A percentile compares a stretch with the other conserved stretches of the same genome.
These are phyloP conservation scores for Sepioteuthis lessoniana DNA, from an alignment of 2,888 invertebrate genomes.

Conservation along the genomic window DNA sequence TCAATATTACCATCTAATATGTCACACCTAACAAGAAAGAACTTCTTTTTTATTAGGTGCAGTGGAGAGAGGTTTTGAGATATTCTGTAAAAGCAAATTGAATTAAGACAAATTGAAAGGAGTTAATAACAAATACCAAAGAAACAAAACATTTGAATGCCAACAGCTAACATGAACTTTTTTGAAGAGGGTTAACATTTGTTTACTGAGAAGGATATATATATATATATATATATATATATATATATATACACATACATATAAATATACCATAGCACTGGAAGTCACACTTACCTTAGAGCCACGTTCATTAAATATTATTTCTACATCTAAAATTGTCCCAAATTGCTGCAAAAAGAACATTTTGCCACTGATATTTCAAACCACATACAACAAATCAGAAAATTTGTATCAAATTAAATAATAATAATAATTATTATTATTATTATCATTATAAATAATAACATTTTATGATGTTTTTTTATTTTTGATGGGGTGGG, in stretches of 20 bases:
- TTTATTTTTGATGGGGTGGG: too few relatives aligned
- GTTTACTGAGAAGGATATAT: conserved; percentile 5
- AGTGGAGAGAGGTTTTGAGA: neutral
- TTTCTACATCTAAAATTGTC: conserved; percentile 98
- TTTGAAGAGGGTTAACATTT: conserved; percentile 24
- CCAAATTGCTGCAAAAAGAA: conserved; percentile 93
- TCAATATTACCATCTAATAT: too few relatives aligned
- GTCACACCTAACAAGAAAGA: too few relatives aligned
- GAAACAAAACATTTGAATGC: neutral
- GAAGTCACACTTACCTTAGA: conserved; percentile 90
- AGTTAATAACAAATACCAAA: neutral
- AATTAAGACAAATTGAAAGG: neutral
- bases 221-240: neutral
- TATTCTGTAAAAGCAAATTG: neutral
- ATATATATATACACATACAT: too few relatives aligned
- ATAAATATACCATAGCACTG: conserved; percentile 23
- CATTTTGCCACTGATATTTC: conserved; percentile 39
- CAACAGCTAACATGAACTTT: neutral
- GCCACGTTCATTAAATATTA: conserved; percentile 99
- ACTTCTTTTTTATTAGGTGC: too few relatives aligned
- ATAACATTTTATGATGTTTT: neutral
- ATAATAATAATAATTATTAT: neutral
- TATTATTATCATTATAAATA: neutral
- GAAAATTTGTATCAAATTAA: neutral
- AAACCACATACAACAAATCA: conserved; percentile 19